phyloP scores from a whole-genome alignment of 2,113 vertebrate genomes.

The Nothoprocta perdicaria region DNA sequence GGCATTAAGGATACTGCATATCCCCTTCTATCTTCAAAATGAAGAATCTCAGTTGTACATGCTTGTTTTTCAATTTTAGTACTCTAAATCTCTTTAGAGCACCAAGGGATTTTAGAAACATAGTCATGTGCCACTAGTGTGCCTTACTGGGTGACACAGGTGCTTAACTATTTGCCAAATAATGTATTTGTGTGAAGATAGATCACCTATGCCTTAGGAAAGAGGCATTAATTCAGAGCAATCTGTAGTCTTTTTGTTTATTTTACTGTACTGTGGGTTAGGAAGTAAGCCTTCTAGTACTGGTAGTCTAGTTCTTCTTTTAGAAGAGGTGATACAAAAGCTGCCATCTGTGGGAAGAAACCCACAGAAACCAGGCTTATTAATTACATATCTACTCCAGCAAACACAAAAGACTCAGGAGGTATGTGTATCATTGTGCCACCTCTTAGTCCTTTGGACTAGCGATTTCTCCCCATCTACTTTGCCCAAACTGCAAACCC shows the following conservation, averaged over 20 bases:
- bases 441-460: neutral
- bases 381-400: neutral
- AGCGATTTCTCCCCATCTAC: neutral
- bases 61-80: neutral
- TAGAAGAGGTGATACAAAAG: neutral
- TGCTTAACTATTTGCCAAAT: neutral
- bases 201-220: neutral
- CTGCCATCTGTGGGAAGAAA: neutral
- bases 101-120: neutral
- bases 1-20: neutral
- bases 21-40: neutral
- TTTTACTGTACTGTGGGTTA: neutral
- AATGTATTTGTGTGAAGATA: neutral
- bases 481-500: neutral
- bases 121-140: neutral
- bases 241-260: neutral
- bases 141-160: neutral
- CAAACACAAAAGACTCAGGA: neutral
- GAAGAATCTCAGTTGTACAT: neutral
- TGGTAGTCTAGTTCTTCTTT: neutral
- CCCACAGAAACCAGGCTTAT: neutral
- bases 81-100: neutral
- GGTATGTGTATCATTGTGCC: neutral
- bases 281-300: neutral
- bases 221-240: neutral